Conservation (phyloP, 2,113 vertebrate genomes). For the Trichechus manatus region DNA sequence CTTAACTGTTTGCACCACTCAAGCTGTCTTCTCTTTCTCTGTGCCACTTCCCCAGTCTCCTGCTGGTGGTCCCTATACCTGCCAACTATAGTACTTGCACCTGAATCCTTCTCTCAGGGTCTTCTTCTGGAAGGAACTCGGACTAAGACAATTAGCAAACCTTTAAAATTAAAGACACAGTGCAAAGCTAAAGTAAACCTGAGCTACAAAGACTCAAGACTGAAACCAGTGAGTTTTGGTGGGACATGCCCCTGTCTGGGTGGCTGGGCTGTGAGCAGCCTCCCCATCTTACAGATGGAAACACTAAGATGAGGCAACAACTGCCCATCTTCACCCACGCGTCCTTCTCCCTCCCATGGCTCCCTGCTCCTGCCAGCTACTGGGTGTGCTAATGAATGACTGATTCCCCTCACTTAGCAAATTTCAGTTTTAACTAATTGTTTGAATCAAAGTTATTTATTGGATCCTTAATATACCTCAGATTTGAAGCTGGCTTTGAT, state of each 20-base stretch:
- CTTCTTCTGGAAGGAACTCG: background rate
- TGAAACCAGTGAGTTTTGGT: background rate
- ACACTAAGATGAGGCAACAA: rapidly evolving
- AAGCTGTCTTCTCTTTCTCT: background rate
- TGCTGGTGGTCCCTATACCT: background rate
- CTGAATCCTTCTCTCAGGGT: background rate
- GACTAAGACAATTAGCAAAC: background rate
- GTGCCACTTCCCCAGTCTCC: background rate
- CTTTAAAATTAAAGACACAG: background rate
- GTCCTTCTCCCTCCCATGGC: background rate
- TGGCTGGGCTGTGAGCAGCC: background rate
- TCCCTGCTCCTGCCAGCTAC: background rate
- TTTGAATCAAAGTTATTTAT: slow-evolving; percentile 75
- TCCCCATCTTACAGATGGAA: background rate
- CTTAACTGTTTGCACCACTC: background rate
- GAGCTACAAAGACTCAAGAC: background rate
- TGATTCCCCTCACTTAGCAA: slow-evolving; percentile 61
- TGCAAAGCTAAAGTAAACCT: background rate
- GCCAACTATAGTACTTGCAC: background rate
- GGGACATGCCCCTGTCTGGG: rapidly evolving
- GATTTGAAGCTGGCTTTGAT: slow-evolving; percentile 69
- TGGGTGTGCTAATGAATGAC: background rate
- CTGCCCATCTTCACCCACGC: rapidly evolving
- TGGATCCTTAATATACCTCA: slow-evolving; percentile 68
- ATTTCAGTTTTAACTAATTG: slow-evolving; percentile 74